Conservation (phyloP, 2,888 invertebrate genomes). For the Lasioglossum morio region DNA sequence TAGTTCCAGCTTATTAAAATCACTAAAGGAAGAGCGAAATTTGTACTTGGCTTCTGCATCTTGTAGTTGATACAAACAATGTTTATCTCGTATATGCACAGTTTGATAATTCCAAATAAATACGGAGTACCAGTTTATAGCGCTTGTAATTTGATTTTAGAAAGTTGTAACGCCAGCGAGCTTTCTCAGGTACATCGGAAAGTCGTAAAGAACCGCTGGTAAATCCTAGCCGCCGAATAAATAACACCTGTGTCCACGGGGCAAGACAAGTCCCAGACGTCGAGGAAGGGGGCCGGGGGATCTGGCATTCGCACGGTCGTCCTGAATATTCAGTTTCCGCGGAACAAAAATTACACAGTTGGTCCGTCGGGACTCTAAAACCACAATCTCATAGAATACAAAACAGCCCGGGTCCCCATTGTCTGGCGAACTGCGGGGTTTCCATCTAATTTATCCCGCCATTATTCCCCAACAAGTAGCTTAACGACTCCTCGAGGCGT, state of each 20-base stretch:
- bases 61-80: background rate
- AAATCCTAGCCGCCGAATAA: background rate
- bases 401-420: slow-evolving; percentile 18
- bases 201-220: background rate
- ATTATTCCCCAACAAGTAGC: slow-evolving; percentile 39
- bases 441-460: slow-evolving; percentile 23
- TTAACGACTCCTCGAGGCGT: slow-evolving; percentile 33
- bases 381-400: slow-evolving; percentile 20
- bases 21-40: background rate
- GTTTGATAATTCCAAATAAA: background rate
- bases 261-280: slow-evolving; percentile 17
- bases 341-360: slow-evolving; percentile 20
- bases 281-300: background rate
- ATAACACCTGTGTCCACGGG: slow-evolving; percentile 17
- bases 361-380: slow-evolving; percentile 16
- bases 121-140: background rate
- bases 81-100: background rate
- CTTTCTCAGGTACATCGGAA: background rate
- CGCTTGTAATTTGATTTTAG: background rate
- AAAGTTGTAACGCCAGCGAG: background rate
- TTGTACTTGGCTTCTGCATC: background rate
- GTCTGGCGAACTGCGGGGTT: background rate
- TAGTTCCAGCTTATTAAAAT: background rate
- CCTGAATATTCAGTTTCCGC: slow-evolving; percentile 21
- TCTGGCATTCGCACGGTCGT: slow-evolving; percentile 1